Percentiles rank a stretch among this genome's conserved stretches.
Evolutionary conservation across 2,888 invertebrate genomes (phyloP).

Genomic region (Lissonota sp.): DNA sequence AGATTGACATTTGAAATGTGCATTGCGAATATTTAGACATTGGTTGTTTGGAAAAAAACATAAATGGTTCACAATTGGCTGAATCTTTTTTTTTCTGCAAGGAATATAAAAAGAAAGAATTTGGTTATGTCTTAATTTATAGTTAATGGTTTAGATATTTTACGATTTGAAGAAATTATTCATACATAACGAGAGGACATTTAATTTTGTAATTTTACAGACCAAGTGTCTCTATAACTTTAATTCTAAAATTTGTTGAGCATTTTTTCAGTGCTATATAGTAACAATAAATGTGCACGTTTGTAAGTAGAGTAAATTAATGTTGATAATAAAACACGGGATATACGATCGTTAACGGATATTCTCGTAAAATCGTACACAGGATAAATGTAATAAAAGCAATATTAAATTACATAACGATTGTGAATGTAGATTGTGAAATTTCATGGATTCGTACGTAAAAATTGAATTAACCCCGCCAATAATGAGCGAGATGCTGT

Average conservation of each 20-base stretch:
- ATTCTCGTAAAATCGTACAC: background rate
- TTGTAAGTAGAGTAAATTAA: background rate
- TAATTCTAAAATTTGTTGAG: background rate
- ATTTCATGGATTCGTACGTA: background rate
- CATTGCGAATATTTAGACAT: no score
- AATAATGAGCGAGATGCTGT: no score
- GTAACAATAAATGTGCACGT: background rate
- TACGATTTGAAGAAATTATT: conserved; percentile 3
- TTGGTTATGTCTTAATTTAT: no score
- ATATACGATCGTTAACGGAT: conserved; percentile 5
- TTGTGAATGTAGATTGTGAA: background rate
- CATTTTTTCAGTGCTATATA: background rate
- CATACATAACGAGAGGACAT: background rate
- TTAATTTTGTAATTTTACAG: conserved; percentile 27
- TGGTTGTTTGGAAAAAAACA: no score
- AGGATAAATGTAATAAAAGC: conserved; percentile 10
- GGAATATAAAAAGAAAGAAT: no score
- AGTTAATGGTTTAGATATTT: background rate
- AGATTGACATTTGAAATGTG: no score
- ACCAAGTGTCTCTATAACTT: conserved; percentile 4
- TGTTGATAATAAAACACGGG: background rate
- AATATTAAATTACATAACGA: background rate
- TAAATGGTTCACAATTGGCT: no score
- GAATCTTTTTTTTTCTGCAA: no score
- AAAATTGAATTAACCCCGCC: no score